Evolutionary conservation across 2,797 vertebrate genomes (phyloP), one percentile per base, ranked within the genome.

Genomic region (Pseudopleuronectes americanus): DNA sequence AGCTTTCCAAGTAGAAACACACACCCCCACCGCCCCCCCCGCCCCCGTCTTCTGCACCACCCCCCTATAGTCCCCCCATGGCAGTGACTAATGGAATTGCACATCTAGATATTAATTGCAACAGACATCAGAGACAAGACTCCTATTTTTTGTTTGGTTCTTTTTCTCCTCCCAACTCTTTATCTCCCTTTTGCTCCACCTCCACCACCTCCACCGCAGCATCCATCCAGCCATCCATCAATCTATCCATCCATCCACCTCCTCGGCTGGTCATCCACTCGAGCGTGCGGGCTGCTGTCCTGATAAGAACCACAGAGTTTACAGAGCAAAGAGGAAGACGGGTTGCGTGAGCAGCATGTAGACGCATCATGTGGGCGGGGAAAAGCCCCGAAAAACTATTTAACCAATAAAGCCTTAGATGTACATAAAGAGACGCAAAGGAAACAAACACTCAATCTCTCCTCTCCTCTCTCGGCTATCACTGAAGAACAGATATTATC

Each of bases 371-470:
- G 95, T 94, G 95, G 96, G 95, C 93, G 94, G 95, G 93, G 94
- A 94, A 92, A 95, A 85, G 95, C 24, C 96, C 95, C 96, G 94
- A 83, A 88, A 88, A 95, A 90, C 96, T 96, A 96, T 97, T 96
- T 96, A 98, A 98, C 97, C 97, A 96, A 94, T 96, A 98, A 45
- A 97, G 97, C 97, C 97, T 99, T 99, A 98, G 97, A 95, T 98
- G 97, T 99, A 98, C 95, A 99, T 97, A 97, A 88, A 76, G 69
- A 86, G 77, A 73, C 7, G 28, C 28, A 83, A 83, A 81, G 77
- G 96, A 77, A 79, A 79, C 70, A 80, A 94, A 95, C 96, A 95
- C 95, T 93, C 88, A 93, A 19, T 21, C 28, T 26, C 13, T 41
- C 23, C 51, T 53, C 23, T 16, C 59, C 45, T 93, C 94, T 94